Conservation (phyloP, 1,140 invertebrate genomes). For the Apolygus lucorum region DNA sequence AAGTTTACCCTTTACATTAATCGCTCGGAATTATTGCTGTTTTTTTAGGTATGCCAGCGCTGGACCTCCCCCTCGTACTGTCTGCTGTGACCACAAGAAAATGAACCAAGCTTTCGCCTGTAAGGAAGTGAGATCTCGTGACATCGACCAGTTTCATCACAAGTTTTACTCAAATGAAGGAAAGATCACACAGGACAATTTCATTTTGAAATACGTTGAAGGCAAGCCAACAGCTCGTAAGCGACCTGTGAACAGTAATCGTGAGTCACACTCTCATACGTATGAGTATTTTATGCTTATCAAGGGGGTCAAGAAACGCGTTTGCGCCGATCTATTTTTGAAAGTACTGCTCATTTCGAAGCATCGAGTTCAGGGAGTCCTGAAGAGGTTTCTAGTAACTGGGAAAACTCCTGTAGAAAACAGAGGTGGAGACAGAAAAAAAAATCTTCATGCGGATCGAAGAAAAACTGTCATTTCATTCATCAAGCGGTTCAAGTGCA, state of each 20-base stretch:
- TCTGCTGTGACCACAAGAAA: too few species aligned
- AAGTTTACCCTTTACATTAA: too few species aligned
- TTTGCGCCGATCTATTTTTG: background rate
- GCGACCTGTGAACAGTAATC: background rate
- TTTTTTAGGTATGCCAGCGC: too few species aligned
- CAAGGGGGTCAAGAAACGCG: background rate
- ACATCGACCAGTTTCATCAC: background rate
- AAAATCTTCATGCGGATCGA: background rate
- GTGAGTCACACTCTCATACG: too few species aligned
- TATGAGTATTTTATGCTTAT: background rate
- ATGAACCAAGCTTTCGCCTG: background rate
- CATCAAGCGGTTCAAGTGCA: background rate
- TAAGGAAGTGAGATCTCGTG: background rate
- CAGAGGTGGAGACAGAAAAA: background rate
- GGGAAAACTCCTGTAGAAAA: background rate
- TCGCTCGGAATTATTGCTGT: too few species aligned
- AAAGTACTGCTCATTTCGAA: background rate
- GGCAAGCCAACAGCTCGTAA: background rate
- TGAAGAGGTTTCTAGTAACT: background rate
- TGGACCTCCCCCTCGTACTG: too few species aligned
- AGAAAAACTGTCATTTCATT: background rate
- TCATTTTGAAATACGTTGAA: background rate
- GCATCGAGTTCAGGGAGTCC: conserved; percentile 4
- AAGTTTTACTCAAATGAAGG: background rate
- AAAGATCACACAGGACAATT: background rate